phyloP scores from a whole-genome alignment of 2,888 invertebrate genomes.

The Habroteleia sp. region DNA sequence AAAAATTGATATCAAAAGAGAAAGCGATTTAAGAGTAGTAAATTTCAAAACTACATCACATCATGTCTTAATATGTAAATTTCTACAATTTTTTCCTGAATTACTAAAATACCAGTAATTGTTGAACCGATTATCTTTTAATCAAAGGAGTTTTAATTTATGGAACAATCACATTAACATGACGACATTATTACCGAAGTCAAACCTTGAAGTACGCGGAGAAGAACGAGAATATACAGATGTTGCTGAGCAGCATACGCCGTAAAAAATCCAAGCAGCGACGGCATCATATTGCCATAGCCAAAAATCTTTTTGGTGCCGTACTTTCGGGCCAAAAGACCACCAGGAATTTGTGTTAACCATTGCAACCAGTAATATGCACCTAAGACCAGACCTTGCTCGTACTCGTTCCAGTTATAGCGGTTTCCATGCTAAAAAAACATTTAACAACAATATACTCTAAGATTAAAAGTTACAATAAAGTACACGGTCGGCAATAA shows the following conservation, averaged over 20 bases:
- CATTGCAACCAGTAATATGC: conserved; percentile 89
- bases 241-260: conserved; percentile 85
- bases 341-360: conserved; percentile 87
- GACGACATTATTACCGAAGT: conserved; percentile 82
- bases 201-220: conserved; percentile 87
- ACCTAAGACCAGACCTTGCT: conserved; percentile 85
- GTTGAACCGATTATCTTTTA: too few relatives aligned
- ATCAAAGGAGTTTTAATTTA: too few relatives aligned
- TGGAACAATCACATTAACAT: too few relatives aligned
- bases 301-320: conserved; percentile 89
- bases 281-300: conserved; percentile 84
- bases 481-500: not conserved
- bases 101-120: too few relatives aligned
- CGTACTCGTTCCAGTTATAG: conserved; percentile 85
- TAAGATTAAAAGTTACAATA: not conserved
- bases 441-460: too few relatives aligned
- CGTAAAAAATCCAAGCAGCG: conserved; percentile 85
- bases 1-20: too few relatives aligned
- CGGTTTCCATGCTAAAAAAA: conserved; percentile 65
- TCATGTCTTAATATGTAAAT: too few relatives aligned
- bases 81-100: too few relatives aligned
- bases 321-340: conserved; percentile 85
- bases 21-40: too few relatives aligned
- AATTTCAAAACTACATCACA: too few relatives aligned
- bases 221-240: conserved; percentile 82